These are phyloP conservation scores for Meiosimyza decipiens DNA, from an alignment of 2,888 invertebrate genomes.

Conservation along the genomic window DNA sequence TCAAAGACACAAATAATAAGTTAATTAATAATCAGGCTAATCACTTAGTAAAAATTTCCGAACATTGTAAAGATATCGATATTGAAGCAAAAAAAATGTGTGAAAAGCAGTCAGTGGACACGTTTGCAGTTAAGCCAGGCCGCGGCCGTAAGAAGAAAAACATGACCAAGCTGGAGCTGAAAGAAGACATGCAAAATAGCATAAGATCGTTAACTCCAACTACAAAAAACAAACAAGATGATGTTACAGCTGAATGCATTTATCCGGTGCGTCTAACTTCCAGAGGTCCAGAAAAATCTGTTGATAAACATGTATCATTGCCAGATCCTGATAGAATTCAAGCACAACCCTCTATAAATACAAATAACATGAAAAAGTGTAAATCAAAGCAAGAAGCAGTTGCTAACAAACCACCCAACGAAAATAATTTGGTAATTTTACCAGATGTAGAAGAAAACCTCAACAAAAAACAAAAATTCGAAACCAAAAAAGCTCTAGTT, in stretches of 20 bases:
- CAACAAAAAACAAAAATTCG: neutral
- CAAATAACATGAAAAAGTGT: too few relatives aligned
- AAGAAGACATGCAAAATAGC: neutral
- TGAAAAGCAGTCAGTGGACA: too few relatives aligned
- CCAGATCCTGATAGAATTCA: too few relatives aligned
- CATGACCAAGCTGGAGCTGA: neutral
- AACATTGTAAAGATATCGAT: too few relatives aligned
- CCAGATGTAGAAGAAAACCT: neutral
- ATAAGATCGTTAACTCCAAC: neutral
- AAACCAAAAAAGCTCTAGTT: constrained; percentile 15
- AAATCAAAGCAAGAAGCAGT: neutral
- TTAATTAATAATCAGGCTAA: neutral
- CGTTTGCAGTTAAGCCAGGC: neutral
- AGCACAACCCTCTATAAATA: too few relatives aligned
- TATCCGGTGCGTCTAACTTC: constrained; percentile 22
- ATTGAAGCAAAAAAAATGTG: too few relatives aligned
- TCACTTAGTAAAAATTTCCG: neutral
- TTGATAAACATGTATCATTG: too few relatives aligned
- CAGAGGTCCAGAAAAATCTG: neutral
- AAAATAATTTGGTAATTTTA: neutral
- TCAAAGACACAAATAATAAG: neutral
- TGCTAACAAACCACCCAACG: neutral
- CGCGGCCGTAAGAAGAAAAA: constrained; percentile 7
- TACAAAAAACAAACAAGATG: neutral
- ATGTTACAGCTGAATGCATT: neutral